Evolutionary conservation across 2,113 vertebrate genomes (phyloP).

Genomic region (Pandion haliaetus): DNA sequence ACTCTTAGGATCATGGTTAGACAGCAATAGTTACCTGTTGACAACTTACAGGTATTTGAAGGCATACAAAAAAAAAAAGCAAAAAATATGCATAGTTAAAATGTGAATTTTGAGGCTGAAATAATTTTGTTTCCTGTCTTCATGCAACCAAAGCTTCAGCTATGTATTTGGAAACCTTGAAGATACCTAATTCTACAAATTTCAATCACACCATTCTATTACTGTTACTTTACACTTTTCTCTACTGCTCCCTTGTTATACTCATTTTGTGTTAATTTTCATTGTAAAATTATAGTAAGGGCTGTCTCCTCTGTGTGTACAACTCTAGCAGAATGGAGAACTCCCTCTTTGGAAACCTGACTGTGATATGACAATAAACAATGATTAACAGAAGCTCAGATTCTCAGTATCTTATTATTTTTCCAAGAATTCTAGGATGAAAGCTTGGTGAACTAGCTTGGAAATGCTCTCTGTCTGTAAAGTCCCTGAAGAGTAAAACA

Average conservation of each 20-base stretch:
- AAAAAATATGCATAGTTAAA: neutral
- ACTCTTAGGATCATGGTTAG: neutral
- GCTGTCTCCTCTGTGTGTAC: neutral
- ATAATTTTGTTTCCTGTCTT: neutral
- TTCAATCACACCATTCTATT: neutral
- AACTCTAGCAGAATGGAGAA: neutral
- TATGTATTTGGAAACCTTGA: neutral
- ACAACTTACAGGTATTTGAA: neutral
- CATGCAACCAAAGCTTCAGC: neutral
- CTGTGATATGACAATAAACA: neutral
- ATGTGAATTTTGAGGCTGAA: neutral
- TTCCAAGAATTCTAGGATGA: neutral
- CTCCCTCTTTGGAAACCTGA: neutral
- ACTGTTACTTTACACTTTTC: neutral
- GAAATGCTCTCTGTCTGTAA: neutral
- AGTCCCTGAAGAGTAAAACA: neutral
- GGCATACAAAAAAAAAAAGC: neutral
- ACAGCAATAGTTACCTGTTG: neutral
- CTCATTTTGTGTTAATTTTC: neutral
- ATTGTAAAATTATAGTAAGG: neutral
- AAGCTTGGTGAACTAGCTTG: neutral
- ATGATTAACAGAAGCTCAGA: neutral
- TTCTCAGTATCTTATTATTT: neutral
- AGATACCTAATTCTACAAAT: neutral
- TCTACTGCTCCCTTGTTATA: neutral